Conservation (phyloP, 2,888 invertebrate genomes). For the Drosophila histrio region DNA sequence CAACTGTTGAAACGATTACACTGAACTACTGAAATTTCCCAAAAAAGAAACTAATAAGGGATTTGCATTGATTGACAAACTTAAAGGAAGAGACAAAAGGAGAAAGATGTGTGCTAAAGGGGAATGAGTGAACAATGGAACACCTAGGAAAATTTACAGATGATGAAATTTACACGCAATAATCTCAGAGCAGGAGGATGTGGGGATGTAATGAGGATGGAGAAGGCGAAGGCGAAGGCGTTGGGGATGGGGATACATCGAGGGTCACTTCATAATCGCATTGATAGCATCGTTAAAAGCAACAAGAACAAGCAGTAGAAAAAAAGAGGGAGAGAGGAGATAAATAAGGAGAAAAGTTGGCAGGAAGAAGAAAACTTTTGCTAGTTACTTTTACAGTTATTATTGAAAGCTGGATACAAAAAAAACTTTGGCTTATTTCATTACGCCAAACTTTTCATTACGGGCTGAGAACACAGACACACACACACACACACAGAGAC, state of each 20-base stretch:
- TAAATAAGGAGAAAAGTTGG: conserved; percentile 11
- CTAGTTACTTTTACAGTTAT: conserved; percentile 77
- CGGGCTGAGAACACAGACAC: conserved; percentile 26
- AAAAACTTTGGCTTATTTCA: conserved; percentile 74
- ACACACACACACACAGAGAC: conserved; percentile 14
- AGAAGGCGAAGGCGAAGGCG: too few species aligned
- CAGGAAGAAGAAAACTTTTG: conserved; percentile 47
- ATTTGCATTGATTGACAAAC: background rate
- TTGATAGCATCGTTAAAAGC: conserved; percentile 58
- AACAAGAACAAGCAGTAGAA: conserved; percentile 12
- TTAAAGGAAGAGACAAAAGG: background rate
- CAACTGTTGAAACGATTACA: too few species aligned
- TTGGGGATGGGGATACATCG: conserved; percentile 21
- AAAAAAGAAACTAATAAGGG: too few species aligned
- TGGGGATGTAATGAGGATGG: background rate
- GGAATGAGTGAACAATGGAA: background rate
- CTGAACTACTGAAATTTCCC: too few species aligned
- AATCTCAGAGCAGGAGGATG: background rate
- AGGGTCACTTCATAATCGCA: conserved; percentile 67
- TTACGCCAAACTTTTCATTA: conserved; percentile 77
- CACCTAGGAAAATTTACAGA: background rate
- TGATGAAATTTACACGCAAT: background rate
- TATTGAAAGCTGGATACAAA: conserved; percentile 68
- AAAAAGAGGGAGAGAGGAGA: background rate
- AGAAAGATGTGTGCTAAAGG: background rate